Conservation (phyloP, 2,888 invertebrate genomes). For the Rhynchonema sp. region DNA sequence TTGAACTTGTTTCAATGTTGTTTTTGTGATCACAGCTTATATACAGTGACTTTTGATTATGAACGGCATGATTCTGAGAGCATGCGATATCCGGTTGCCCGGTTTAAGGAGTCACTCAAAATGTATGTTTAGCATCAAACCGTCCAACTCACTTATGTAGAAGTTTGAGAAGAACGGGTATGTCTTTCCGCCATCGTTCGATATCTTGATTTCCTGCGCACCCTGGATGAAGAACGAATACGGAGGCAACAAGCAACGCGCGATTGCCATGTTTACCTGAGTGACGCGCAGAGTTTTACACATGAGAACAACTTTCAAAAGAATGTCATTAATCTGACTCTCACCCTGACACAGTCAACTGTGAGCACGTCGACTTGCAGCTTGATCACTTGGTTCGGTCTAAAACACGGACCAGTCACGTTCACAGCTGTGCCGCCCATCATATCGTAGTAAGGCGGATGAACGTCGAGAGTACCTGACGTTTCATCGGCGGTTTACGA, state of each 20-base stretch:
- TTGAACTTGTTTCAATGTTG: no score
- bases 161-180: constrained; percentile 14
- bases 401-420: constrained; percentile 82
- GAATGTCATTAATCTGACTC: no score
- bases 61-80: no score
- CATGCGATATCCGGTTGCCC: no score
- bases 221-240: constrained; percentile 6
- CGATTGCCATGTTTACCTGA: constrained; percentile 9
- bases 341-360: neutral
- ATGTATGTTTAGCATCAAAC: no score
- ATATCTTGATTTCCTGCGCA: constrained; percentile 11
- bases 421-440: constrained; percentile 85
- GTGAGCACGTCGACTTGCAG: constrained; percentile 28
- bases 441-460: constrained; percentile 45
- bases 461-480: neutral
- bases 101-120: no score
- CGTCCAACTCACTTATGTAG: neutral
- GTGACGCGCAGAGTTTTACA: neutral
- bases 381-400: constrained; percentile 49
- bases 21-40: no score
- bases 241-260: constrained; percentile 8
- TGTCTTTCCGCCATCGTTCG: constrained; percentile 17
- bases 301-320: neutral
- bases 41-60: neutral
- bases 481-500: no score